Conservation (phyloP, 2,888 invertebrate species). For the Trimorus sp. region DNA sequence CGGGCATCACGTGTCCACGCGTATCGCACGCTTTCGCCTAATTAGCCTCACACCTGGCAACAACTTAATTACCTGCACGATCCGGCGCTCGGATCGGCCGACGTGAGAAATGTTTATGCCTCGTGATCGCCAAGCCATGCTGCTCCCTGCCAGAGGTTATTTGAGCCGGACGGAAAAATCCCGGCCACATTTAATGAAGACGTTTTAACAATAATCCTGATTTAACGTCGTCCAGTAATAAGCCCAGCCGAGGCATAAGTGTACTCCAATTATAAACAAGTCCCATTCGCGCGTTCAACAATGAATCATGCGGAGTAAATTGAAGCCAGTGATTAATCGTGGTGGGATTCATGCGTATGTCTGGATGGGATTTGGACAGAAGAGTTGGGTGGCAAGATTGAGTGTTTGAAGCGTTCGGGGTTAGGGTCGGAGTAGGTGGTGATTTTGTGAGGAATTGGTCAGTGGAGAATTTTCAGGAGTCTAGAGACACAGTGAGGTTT, state of each 20-base stretch:
- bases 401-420: too few relatives aligned
- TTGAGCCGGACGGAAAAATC: conserved; percentile 42
- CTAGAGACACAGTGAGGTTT: too few relatives aligned
- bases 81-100: conserved; percentile 45
- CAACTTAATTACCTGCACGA: conserved; percentile 67
- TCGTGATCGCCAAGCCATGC: conserved; percentile 44
- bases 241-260: conserved; percentile 23
- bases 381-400: too few relatives aligned
- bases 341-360: too few relatives aligned
- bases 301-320: too few relatives aligned
- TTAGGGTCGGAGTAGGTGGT: too few relatives aligned
- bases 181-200: conserved; percentile 49
- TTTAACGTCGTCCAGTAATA: conserved; percentile 51
- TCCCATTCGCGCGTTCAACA: conserved; percentile 33
- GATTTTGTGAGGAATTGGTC: too few relatives aligned
- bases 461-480: too few relatives aligned
- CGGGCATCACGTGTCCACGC: conserved; percentile 64
- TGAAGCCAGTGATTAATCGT: too few relatives aligned
- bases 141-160: conserved; percentile 53
- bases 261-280: conserved; percentile 49
- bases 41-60: conserved; percentile 65
- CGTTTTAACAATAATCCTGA: conserved; percentile 57
- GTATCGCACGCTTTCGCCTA: conserved; percentile 66
- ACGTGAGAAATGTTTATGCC: conserved; percentile 52
- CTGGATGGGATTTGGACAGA: too few relatives aligned